Base-by-base conservation (phyloP, 1,140 invertebrate genomes). In the Melipona quadrifasciata region DNA sequence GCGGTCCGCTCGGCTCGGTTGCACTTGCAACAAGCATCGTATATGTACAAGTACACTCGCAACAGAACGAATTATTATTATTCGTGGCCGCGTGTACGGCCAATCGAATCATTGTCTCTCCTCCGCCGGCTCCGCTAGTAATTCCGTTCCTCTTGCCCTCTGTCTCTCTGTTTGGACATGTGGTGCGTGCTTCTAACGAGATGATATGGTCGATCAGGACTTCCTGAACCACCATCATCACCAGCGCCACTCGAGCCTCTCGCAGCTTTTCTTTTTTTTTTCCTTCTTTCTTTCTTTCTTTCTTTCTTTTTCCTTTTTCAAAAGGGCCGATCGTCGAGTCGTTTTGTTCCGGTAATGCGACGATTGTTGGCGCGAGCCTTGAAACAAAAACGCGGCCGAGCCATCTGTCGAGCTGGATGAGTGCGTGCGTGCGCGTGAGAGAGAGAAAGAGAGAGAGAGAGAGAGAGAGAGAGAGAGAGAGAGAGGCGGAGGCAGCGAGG, bases 311-410 rank as follows among this genome's bases (percentile, higher is more conserved):
- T 47, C 39, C 19, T 57, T 57, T 85, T 89, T 61, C 55, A 70
- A 86, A 90, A 89, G 85, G 88, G 72, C 67, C 91, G 89, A 93
- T 94, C 93, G 92, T 93, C 90, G 92, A 92, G 82, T 90, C 90
- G 91, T 93, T 90, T 94, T 94, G 93, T 94, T 93, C 82, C 91
- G 89, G 84, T 94, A 94, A 94, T 93, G 93, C 93, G 92, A 90
- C 93, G 94, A 94, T 94, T 94, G 93, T 92, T 91, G 89, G 87
- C 91, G 87, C 88, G 87, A 90, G 90, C 91, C 92, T 94, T 93
- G 93, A 94, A 95, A 95, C 93, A 94, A 95, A 94, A 94, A 94
- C 92, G 90, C 87, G 86, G 86, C 86, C 88, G 83, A 87, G 91
- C 94, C 93, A 94, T 94, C 94, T 95, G 94, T 94, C 93, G 89